Conservation (phyloP, 2,888 invertebrate species). For the Celastrina argiolus region DNA sequence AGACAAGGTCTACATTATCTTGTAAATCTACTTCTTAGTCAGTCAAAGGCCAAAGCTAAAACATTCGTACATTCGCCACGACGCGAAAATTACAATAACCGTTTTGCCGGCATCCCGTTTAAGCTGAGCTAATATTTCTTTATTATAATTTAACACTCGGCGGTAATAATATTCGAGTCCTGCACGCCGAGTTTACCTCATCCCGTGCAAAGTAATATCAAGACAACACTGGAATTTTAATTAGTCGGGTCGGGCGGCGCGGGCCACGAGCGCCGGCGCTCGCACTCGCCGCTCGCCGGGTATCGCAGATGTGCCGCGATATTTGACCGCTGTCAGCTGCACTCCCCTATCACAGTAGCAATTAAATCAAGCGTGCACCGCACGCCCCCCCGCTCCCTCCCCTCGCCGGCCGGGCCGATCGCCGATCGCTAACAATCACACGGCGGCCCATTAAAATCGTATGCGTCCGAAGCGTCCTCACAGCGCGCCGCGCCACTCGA, state of each 20-base stretch:
- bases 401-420: conserved; percentile 4
- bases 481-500: conserved; percentile 59
- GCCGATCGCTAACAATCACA: conserved; percentile 39
- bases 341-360: conserved; percentile 30
- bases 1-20: too few species aligned
- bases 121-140: conserved; percentile 15
- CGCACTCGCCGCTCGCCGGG: conserved; percentile 5
- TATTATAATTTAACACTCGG: conserved; percentile 12
- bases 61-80: too few species aligned
- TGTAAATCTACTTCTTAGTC: too few species aligned
- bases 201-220: conserved; percentile 36
- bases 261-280: conserved; percentile 32
- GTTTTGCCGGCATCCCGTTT: neutral
- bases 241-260: conserved; percentile 34
- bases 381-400: neutral
- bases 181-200: conserved; percentile 26
- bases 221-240: conserved; percentile 38
- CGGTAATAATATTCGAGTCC: conserved; percentile 16
- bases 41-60: neutral
- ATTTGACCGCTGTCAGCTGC: conserved; percentile 11
- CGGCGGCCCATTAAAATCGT: conserved; percentile 56
- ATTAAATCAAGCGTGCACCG: conserved; percentile 36
- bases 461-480: conserved; percentile 57
- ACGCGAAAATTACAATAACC: neutral
- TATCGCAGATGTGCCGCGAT: conserved; percentile 11